Evolutionary conservation across 92 coral and sea anemone genomes (phyloP).

Genomic region (Hydrozoanthus gracilis): DNA sequence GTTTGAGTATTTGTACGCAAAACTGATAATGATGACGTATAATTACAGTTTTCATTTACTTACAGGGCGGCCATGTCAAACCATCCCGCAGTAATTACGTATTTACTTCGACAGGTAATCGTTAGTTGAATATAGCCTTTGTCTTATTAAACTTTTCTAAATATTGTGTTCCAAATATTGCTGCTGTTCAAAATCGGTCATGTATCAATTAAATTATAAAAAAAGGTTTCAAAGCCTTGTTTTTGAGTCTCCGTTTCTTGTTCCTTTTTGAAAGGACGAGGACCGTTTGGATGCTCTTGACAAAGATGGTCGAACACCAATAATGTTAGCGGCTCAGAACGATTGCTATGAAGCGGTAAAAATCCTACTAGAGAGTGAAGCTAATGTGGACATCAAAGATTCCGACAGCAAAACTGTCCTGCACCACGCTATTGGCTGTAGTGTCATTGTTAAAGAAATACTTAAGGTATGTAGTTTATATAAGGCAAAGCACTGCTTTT

Average conservation of each 20-base stretch:
- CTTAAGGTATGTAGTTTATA: conserved; percentile 60
- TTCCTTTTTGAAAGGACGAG: conserved; percentile 55
- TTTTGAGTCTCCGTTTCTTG: not conserved
- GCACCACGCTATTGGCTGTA: conserved; percentile 85
- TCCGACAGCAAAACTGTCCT: conserved; percentile 79
- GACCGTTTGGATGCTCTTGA: conserved; percentile 81
- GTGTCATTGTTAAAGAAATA: conserved; percentile 84
- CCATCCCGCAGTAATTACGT: conserved; percentile 80
- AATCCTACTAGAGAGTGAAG: conserved; percentile 75
- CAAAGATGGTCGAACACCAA: conserved; percentile 81
- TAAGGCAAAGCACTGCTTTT: too few species aligned
- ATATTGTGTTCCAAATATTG: not conserved
- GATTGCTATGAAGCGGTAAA: conserved; percentile 80
- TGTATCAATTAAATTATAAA: not conserved
- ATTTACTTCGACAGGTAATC: conserved; percentile 80
- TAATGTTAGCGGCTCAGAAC: conserved; percentile 87
- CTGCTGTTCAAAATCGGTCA: not conserved
- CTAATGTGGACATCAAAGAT: conserved; percentile 85
- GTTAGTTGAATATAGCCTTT: too few species aligned
- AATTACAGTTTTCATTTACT: not conserved
- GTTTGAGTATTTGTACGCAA: too few species aligned
- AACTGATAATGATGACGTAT: too few species aligned
- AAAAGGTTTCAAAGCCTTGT: too few species aligned
- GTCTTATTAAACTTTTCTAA: not conserved
- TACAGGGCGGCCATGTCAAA: conserved; percentile 88